Evolutionary conservation across 2,888 invertebrate genomes (phyloP).

Genomic region (Cheilosia pagana): DNA sequence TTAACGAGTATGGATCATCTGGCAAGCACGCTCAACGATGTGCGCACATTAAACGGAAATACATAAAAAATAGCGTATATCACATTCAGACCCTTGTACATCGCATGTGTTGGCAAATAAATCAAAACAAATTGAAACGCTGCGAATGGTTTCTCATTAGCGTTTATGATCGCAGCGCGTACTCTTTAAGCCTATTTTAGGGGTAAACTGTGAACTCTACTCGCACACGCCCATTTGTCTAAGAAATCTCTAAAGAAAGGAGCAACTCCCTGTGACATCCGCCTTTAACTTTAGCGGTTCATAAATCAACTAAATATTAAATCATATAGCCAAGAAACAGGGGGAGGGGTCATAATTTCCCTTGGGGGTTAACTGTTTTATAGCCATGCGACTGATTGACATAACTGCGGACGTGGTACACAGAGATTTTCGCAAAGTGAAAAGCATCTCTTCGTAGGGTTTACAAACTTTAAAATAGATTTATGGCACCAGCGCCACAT

Average conservation of each 20-base stretch:
- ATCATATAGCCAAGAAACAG: slow-evolving; percentile 11
- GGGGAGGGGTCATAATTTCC: slow-evolving; percentile 7
- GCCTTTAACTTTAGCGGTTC: slow-evolving; percentile 34
- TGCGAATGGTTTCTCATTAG: slow-evolving; percentile 59
- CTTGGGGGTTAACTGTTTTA: slow-evolving; percentile 42
- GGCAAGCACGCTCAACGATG: slow-evolving; percentile 25
- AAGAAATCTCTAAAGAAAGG: background rate
- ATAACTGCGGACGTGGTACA: background rate
- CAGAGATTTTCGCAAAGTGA: slow-evolving; percentile 21
- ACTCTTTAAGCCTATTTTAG: background rate
- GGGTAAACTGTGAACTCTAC: background rate
- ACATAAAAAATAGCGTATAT: background rate
- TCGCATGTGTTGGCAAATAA: slow-evolving; percentile 49
- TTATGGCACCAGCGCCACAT: slow-evolving; percentile 25
- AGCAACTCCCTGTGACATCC: slow-evolving; percentile 23
- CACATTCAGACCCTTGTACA: slow-evolving; percentile 19
- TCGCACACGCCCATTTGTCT: slow-evolving; percentile 16
- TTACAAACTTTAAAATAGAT: slow-evolving; percentile 41
- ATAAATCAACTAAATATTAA: slow-evolving; percentile 56
- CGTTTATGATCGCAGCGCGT: slow-evolving; percentile 25
- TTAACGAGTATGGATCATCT: slow-evolving; percentile 27
- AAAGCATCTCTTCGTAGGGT: slow-evolving; percentile 21
- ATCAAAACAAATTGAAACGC: slow-evolving; percentile 55
- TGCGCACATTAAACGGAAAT: slow-evolving; percentile 23
- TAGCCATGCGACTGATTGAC: slow-evolving; percentile 15